Evolutionary conservation across 2,113 vertebrate genomes (phyloP), one percentile per base, ranked within the genome.

Genomic region (Pleuronectes platessa): DNA sequence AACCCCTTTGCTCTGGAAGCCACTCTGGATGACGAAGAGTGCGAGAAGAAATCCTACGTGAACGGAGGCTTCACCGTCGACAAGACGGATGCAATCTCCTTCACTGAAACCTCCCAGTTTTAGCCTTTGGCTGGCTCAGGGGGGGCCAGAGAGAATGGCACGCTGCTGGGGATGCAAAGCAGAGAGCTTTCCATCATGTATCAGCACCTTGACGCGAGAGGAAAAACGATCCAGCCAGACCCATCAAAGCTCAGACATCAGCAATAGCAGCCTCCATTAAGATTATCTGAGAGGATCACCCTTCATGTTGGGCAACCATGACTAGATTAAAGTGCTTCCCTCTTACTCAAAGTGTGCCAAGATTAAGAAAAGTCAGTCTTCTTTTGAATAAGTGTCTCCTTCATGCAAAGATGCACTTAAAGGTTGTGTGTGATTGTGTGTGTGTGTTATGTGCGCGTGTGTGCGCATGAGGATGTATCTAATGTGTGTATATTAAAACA

Each of bases 71-170:
- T 99, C 90, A 95, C 97, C 0, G 81, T 98, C 1, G 98, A 99
- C 94, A 99, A 97, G 89, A 97, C 96, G 8, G 98, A 99, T 56
- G 92, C 96, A 1, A 96, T 99, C 92, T 98, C 97, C 8, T 98
- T 98, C 79, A 99, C 97, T 0, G 97, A 99, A 88, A 99, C 97
- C 60, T 99, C 98, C 37, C 97, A 99, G 91, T 99, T 99, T 91
- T 99, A 96, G 86, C 59, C 65, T 71, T 26, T 35, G 74, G 49
- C 14, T 4, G 31, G 71, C 35, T 85, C 64, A 11, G 49, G 49
- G 76, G 82, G 53, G 75, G 64, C 56, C 7, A 61, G 61, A 75
- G 68, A 75, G 77, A 79, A 81, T 81, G 78, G 61, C 78, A 60
- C 20, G 54, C 80, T 79, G 80, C 85, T 78, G 26, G 55, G 47